phyloP scores from a whole-genome alignment of 2,888 invertebrate species.

The Atrina japonica region DNA sequence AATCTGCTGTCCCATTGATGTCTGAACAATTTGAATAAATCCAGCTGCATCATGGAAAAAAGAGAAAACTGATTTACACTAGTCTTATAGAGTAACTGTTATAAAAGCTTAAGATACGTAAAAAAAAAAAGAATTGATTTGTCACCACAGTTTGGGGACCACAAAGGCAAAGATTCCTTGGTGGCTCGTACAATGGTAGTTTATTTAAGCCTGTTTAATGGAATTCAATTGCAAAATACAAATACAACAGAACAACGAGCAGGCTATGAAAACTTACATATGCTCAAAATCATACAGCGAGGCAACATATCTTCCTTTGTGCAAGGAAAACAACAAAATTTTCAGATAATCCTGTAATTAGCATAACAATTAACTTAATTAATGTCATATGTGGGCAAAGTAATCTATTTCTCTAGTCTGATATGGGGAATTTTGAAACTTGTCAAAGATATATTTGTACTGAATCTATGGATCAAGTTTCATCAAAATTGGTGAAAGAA shows the following conservation, averaged over 20 bases:
- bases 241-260: slow-evolving; percentile 7
- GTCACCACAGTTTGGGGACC: slow-evolving; percentile 32
- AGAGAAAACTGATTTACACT: background rate
- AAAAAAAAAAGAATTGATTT: background rate
- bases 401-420: too few species aligned
- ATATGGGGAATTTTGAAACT: too few species aligned
- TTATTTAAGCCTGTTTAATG: slow-evolving; percentile 17
- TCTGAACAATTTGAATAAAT: slow-evolving; percentile 87
- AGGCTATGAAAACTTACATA: too few species aligned
- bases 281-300: background rate
- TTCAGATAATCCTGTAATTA: too few species aligned
- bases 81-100: background rate
- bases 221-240: slow-evolving; percentile 11
- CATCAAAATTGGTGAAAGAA: too few species aligned
- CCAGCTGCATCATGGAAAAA: slow-evolving; percentile 62
- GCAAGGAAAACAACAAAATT: background rate
- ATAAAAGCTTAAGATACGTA: background rate
- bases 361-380: too few species aligned
- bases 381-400: too few species aligned
- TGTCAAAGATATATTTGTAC: too few species aligned
- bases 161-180: slow-evolving; percentile 9
- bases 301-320: too few species aligned
- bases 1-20: slow-evolving; percentile 86
- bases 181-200: slow-evolving; percentile 28
- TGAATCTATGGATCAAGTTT: too few species aligned